Base-by-base conservation (phyloP, 2,888 invertebrate genomes). In the Rhabditophanes sp. region DNA sequence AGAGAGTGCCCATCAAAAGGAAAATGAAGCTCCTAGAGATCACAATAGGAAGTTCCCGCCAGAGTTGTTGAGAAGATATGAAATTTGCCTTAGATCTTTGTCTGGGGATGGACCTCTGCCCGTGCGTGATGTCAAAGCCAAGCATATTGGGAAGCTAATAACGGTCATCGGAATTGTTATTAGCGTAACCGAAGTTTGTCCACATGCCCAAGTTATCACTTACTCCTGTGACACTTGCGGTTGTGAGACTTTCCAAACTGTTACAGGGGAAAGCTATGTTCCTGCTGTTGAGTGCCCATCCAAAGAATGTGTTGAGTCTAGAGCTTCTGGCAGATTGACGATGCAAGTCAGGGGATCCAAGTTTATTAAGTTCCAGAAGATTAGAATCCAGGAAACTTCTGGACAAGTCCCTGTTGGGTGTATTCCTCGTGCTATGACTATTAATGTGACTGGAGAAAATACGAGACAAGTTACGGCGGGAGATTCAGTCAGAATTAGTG, bases 211-310 rank as follows among this genome's bases (percentile, higher is more conserved):
- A 37, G 90, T 99, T n/a, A 93, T 90, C 7, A 99, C 96, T 0
- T 99, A 99, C 67, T 88, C 93, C 0, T 99, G 96, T 68, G 88
- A 90, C 67, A 82, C 85, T 34, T 99, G 96, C 63, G 90, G 93
- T 21, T 79, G 85, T 1, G 96, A 99, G 72, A 88, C 90, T 0
- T 99, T 90, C 69, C 96, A 99, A 69, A 82, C 84, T 0, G 80
- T 75, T 9, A 67, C 66, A 37, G 75, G 79, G 1, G 73, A 87
- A 33, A 75, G 77, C 46, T 96, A 88, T 66, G 84, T 82, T 70
- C 96, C 93, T 0, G 74, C 85, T 9, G 72, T 78, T 18, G 75
- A 78, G 46, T 96, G 96, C 60, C 78, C 81, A 0, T 84, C 85
- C 37, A 82, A 87, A 42, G 88, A 85, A 66, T 96, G 96, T 65